These are phyloP conservation scores for Hirtodrosophila histrioides DNA, from an alignment of 2,888 invertebrate species.

Conservation along the genomic window DNA sequence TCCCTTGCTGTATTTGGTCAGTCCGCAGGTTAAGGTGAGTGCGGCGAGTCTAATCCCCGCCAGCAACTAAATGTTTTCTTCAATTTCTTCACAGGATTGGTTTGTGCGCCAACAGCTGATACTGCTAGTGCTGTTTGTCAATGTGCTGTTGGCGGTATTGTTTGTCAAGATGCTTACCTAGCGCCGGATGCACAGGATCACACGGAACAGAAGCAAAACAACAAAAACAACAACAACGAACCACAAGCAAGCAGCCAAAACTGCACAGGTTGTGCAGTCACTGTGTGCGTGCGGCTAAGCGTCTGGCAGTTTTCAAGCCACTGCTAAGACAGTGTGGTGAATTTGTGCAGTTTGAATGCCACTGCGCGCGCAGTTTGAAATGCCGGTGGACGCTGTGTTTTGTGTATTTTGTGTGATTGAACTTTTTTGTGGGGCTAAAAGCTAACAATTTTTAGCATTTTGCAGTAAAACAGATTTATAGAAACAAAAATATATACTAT, in stretches of 20 bases:
- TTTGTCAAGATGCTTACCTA: conserved; percentile 98
- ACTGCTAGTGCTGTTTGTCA: conserved; percentile 96
- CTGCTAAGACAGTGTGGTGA: conserved; percentile 15
- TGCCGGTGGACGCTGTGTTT: conserved; percentile 13
- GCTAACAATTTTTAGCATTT: conserved; percentile 74
- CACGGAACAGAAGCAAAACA: conserved; percentile 42
- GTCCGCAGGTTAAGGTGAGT: conserved; percentile 97
- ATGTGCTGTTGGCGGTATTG: conserved; percentile 96
- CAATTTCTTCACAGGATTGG: conserved; percentile 90
- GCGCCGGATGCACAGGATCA: conserved; percentile 83
- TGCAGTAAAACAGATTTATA: conserved; percentile 70
- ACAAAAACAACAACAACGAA: conserved; percentile 14
- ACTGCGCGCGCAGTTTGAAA: conserved; percentile 5
- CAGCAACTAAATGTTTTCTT: neutral
- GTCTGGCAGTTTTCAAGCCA: conserved; percentile 21
- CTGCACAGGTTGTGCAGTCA: neutral
- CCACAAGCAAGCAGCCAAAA: conserved; percentile 1
- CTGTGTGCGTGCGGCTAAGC: too few species aligned
- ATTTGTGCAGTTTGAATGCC: conserved; percentile 3
- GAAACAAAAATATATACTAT: conserved; percentile 16
- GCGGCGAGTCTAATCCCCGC: neutral
- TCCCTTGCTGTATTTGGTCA: conserved; percentile 97
- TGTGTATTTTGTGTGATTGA: conserved; percentile 38
- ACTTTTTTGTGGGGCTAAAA: conserved; percentile 46
- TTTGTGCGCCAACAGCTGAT: conserved; percentile 97